These are phyloP conservation scores for Taeniopygia guttata DNA, from an alignment of 2,797 vertebrate species.

Conservation along the genomic window DNA sequence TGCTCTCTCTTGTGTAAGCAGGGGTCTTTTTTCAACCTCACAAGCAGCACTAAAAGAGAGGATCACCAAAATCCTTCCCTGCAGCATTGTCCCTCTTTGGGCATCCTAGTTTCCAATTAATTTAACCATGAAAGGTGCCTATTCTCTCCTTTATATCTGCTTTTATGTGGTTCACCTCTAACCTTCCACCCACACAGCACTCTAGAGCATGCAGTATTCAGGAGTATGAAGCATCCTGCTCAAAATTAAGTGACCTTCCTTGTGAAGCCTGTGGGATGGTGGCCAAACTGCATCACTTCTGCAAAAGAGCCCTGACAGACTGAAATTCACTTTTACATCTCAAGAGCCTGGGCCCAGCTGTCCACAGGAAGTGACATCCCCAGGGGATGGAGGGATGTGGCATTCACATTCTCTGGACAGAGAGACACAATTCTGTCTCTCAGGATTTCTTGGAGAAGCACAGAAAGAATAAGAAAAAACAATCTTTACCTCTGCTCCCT, in stretches of 20 bases:
- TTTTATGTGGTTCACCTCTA: neutral
- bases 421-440: too few relatives aligned
- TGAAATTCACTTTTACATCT: neutral
- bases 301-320: neutral
- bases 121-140: neutral
- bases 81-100: neutral
- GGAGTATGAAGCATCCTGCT: neutral
- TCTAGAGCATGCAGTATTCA: neutral
- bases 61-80: neutral
- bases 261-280: neutral
- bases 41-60: neutral
- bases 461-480: too few relatives aligned
- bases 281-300: neutral
- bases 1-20: neutral
- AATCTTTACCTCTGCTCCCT: too few relatives aligned
- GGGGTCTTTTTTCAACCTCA: neutral
- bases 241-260: neutral
- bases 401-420: too few relatives aligned
- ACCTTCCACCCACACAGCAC: neutral
- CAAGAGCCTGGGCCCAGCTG: neutral
- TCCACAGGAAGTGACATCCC: neutral
- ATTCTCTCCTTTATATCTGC: neutral
- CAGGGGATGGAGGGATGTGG: neutral
- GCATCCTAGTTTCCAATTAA: neutral
- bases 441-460: too few relatives aligned